Evolutionary conservation across 23 tunicate species (phyloP).

Genomic region (Styela clava): DNA sequence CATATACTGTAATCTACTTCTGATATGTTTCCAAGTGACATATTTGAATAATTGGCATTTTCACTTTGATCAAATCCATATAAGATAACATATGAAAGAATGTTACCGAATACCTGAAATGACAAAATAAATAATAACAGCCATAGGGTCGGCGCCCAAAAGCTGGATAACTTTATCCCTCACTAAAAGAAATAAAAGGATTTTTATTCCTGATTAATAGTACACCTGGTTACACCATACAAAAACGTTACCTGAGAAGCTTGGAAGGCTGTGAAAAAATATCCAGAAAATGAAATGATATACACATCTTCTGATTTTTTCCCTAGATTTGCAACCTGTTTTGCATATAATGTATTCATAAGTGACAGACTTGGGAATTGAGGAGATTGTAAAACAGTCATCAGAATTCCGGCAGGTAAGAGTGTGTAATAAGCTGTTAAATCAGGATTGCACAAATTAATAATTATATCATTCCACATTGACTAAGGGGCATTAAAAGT

Average conservation of each 20-base stretch:
- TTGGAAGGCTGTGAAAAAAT: constrained; percentile 15
- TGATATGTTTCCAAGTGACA: background rate
- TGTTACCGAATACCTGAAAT: constrained; percentile 9
- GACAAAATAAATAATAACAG: too few relatives aligned
- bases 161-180: too few relatives aligned
- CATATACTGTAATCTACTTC: background rate
- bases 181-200: too few relatives aligned
- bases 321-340: background rate
- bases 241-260: constrained; percentile 8
- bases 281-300: constrained; percentile 8
- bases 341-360: constrained; percentile 1
- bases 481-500: too few relatives aligned
- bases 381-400: constrained; percentile 4
- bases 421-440: constrained; percentile 1
- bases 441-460: background rate
- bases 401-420: background rate
- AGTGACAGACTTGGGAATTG: constrained; percentile 17
- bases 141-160: too few relatives aligned
- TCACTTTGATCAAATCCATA: constrained; percentile 6
- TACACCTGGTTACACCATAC: too few relatives aligned
- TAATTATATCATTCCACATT: too few relatives aligned
- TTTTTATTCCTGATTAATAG: too few relatives aligned
- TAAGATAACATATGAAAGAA: background rate
- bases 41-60: background rate
- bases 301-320: constrained; percentile 10